Evolutionary conservation across 2,797 vertebrate species (phyloP), one percentile per base, ranked within the genome.

Genomic region (Acipenser ruthenus): DNA sequence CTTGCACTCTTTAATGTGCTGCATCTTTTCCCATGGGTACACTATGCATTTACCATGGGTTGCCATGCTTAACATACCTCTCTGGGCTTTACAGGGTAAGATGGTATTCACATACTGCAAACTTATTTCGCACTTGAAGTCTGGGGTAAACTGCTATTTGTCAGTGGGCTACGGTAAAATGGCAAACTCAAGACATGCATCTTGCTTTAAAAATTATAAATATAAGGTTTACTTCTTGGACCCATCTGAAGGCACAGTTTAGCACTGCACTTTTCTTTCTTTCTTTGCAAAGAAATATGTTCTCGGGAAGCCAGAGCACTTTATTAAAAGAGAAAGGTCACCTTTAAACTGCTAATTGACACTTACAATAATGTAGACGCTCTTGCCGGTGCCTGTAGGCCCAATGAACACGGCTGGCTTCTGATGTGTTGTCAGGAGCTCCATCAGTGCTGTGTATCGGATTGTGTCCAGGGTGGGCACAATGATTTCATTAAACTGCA

Each of bases 331-430:
- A 55, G 49, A 50, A 12, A 48, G 56, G 47, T 49, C 2, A 15
- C 7, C 53, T 15, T 10, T 49, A 7, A 53, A 49, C 1, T 8
- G 52, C 12, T 12, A 7, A 56, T 18, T 11, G 62, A 8, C 50
- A 92, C 93, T 90, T 83, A 95, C 94, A 68, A 87, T 94, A 72
- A 95, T 90, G 74, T 94, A 96, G 67, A 92, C 87, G 60, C 93
- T 95, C 78, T 95, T 96, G 67, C 95, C 95, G 50, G 95, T 95
- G 70, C 95, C 95, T 1, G 94, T 97, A 61, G 94, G 93, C 3
- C 93, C 93, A 6, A 97, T 88, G 78, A 96, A 93, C 69, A 95
- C 73, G 13, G 84, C 84, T 69, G 92, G 91, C 68, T 95, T 97
- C 69, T 93, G 91, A 81, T 96, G 93, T 4, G 90, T 93, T 73